phyloP scores from a whole-genome alignment of 2,888 invertebrate species.

The Hirtodrosophila histrioides region DNA sequence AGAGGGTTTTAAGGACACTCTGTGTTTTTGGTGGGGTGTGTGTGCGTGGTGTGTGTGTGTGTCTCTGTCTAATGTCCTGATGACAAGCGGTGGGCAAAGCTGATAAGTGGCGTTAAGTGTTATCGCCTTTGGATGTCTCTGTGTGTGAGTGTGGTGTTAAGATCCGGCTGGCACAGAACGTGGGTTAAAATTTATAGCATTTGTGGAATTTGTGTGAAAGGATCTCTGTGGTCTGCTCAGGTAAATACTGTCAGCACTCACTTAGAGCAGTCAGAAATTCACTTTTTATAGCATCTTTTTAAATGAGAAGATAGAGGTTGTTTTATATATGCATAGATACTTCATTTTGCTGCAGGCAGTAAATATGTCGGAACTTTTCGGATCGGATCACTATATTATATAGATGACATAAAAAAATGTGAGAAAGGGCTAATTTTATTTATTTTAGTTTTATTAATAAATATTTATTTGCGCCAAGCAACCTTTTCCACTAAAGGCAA shows the following conservation, averaged over 20 bases:
- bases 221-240: neutral
- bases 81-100: slow-evolving; percentile 52
- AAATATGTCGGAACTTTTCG: no score
- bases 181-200: slow-evolving; percentile 39
- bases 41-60: slow-evolving; percentile 2
- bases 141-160: slow-evolving; percentile 3
- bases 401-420: no score
- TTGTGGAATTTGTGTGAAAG: slow-evolving; percentile 21
- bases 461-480: no score
- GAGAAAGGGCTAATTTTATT: no score
- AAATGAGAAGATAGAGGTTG: no score
- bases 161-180: neutral
- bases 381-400: no score
- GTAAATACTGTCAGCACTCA: slow-evolving; percentile 3
- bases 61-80: slow-evolving; percentile 50
- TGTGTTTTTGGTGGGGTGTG: neutral
- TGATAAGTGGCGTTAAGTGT: slow-evolving; percentile 66
- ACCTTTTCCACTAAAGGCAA: no score
- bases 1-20: neutral
- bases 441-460: no score
- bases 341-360: no score
- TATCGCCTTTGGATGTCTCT: slow-evolving; percentile 38
- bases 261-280: neutral
- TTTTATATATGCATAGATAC: no score
- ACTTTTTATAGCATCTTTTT: neutral